phyloP scores from a whole-genome alignment of 2,888 invertebrate species.

The Aphodius sticticus region DNA sequence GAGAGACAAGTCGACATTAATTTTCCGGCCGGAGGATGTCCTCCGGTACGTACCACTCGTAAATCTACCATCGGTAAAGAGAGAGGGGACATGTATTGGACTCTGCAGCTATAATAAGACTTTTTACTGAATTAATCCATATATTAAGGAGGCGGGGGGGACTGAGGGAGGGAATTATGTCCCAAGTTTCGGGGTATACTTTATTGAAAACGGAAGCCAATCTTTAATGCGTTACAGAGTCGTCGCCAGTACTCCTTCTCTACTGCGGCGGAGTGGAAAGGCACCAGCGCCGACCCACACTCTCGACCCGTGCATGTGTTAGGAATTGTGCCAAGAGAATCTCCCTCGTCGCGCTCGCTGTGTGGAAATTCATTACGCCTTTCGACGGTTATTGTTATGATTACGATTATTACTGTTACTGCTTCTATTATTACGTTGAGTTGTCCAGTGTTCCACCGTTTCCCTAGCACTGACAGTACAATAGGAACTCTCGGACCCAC shows the following conservation, averaged over 20 bases:
- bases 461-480: neutral
- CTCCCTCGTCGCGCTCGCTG: constrained; percentile 34
- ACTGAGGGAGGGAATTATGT: constrained; percentile 18
- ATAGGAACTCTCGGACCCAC: neutral
- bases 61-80: constrained; percentile 26
- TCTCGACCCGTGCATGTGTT: constrained; percentile 39
- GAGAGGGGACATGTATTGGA: constrained; percentile 18
- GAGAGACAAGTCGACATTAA: constrained; percentile 19
- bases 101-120: constrained; percentile 35
- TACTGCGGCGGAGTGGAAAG: neutral
- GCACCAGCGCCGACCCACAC: constrained; percentile 38
- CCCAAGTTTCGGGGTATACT: constrained; percentile 26
- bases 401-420: constrained; percentile 24
- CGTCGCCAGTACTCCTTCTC: constrained; percentile 13
- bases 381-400: constrained; percentile 25
- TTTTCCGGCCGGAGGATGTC: constrained; percentile 18
- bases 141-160: constrained; percentile 31
- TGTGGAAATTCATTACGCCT: constrained; percentile 40
- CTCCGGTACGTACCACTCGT: constrained; percentile 11
- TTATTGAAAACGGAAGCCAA: constrained; percentile 28
- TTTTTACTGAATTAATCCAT: constrained; percentile 39
- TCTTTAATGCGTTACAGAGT: constrained; percentile 22
- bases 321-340: constrained; percentile 42
- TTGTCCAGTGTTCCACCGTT: neutral
- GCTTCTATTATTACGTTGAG: constrained; percentile 21